Conservation (phyloP, 2,888 invertebrate genomes). For the Melikaiella ostensackeni region DNA sequence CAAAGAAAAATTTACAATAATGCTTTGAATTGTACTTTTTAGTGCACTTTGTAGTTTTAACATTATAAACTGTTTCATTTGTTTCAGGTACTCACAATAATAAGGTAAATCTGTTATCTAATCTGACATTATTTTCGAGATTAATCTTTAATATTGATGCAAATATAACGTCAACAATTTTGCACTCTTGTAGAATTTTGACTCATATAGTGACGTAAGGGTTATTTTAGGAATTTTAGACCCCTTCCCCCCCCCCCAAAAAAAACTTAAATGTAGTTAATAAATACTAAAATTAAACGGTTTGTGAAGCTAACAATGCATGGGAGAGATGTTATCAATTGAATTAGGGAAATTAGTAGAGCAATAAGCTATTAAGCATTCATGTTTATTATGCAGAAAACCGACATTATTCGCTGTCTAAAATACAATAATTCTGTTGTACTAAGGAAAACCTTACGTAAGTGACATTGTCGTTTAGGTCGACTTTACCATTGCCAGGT, state of each 20-base stretch:
- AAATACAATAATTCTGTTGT: background rate
- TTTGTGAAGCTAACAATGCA: background rate
- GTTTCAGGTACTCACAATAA: background rate
- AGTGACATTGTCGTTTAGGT: no score
- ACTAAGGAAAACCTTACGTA: no score
- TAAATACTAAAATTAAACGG: background rate
- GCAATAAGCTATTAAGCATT: slow-evolving; percentile 6
- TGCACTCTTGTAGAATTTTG: background rate
- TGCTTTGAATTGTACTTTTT: no score
- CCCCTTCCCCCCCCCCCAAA: no score
- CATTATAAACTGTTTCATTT: background rate
- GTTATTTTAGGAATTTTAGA: no score
- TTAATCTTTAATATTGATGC: background rate
- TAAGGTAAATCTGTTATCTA: background rate
- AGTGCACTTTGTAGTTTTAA: background rate
- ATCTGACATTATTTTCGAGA: background rate
- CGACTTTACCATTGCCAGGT: no score
- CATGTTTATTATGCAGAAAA: background rate
- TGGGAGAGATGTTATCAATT: background rate
- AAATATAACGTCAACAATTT: background rate
- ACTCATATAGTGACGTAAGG: background rate
- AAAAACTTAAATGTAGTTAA: no score
- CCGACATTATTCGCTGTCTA: background rate
- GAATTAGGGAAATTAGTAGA: background rate
- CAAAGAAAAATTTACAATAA: no score